Conservation (phyloP, 2,888 invertebrate species). For the Listrodromus nycthemerus region DNA sequence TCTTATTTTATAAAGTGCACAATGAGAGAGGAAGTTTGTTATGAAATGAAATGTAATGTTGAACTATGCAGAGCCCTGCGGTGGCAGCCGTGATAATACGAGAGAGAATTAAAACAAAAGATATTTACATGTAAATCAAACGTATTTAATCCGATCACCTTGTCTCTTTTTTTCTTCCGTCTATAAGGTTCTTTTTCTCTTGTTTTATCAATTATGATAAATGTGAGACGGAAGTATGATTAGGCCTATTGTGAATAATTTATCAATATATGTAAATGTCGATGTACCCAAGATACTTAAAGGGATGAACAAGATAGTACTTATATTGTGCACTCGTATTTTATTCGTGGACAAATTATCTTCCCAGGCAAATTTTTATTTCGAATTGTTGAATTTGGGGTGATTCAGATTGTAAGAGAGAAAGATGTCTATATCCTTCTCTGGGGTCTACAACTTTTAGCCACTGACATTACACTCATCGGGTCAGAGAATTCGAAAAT, state of each 20-base stretch:
- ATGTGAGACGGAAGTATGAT: slow-evolving; percentile 4
- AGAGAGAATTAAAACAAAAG: not conserved
- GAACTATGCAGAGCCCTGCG: not conserved
- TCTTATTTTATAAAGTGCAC: not conserved
- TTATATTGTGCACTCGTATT: not conserved
- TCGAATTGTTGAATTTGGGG: not conserved
- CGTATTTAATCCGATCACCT: not conserved
- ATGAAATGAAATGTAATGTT: not conserved
- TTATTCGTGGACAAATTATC: not conserved
- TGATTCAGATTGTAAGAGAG: too few species aligned
- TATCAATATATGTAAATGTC: slow-evolving; percentile 15
- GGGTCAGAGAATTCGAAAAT: too few species aligned
- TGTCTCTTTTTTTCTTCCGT: not conserved
- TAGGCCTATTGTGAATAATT: slow-evolving; percentile 14
- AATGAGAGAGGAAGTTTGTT: not conserved
- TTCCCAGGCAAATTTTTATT: not conserved
- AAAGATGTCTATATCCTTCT: too few species aligned
- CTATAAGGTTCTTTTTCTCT: not conserved
- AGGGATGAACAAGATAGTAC: not conserved
- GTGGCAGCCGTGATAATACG: not conserved
- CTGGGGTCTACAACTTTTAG: too few species aligned
- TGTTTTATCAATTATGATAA: not conserved
- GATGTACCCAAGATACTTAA: slow-evolving; percentile 16
- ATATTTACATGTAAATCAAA: slow-evolving; percentile 1
- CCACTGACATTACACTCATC: too few species aligned